phyloP scores from a whole-genome alignment of 2,888 invertebrate genomes.

The Athripsodes cinereus region DNA sequence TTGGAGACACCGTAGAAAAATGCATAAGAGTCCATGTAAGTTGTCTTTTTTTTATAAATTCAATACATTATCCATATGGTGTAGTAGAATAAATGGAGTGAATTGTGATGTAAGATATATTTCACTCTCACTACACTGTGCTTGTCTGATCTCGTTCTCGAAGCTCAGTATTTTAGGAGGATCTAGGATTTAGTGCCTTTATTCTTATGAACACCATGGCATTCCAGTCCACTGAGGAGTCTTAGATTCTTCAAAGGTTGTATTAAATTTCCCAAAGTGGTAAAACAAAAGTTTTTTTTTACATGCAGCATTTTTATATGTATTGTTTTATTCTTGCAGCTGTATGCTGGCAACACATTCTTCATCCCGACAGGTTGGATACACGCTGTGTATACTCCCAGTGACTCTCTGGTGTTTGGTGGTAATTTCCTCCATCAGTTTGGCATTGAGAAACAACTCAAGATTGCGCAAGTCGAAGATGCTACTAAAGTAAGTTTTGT shows the following conservation, averaged over 20 bases:
- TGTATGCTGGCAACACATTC: conserved; percentile 88
- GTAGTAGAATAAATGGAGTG: too few species aligned
- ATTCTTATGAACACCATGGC: too few species aligned
- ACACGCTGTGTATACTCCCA: conserved; percentile 95
- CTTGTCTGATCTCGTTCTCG: too few species aligned
- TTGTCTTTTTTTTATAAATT: conserved; percentile 27
- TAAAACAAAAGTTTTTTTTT: background rate
- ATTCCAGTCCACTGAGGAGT: too few species aligned
- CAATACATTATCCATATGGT: too few species aligned
- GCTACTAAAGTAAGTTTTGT: conserved; percentile 68
- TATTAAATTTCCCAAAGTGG: background rate
- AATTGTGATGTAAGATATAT: too few species aligned
- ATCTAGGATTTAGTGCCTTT: too few species aligned
- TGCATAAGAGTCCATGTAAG: conserved; percentile 75
- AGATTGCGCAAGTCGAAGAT: conserved; percentile 94
- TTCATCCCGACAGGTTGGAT: conserved; percentile 99
- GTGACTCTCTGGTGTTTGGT: conserved; percentile 94
- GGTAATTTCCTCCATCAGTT: conserved; percentile 97
- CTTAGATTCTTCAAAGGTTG: background rate
- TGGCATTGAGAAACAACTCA: conserved; percentile 91
- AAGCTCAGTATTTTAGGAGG: too few species aligned
- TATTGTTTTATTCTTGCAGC: conserved; percentile 37
- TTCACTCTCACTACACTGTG: too few species aligned
- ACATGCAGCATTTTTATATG: too few species aligned
- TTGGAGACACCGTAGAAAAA: conserved; percentile 92